These are phyloP conservation scores for Condylura cristata DNA, from an alignment of 2,113 vertebrate genomes.

Conservation along the genomic window DNA sequence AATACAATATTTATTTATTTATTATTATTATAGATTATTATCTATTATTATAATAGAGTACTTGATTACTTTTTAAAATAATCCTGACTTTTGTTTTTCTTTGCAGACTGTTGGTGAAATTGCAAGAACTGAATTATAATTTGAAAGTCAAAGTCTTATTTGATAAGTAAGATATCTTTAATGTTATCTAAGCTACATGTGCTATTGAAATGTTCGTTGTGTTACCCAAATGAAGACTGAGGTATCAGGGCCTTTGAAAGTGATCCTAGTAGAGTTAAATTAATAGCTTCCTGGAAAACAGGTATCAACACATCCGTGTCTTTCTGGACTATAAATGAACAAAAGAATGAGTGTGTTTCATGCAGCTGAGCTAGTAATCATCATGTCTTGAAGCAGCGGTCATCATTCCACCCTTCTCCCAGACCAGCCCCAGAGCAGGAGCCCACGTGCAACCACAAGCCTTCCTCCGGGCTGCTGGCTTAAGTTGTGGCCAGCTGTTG, in stretches of 20 bases:
- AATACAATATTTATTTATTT: no score
- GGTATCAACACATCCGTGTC: background rate
- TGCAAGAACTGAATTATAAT: constrained; percentile 97
- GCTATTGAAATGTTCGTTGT: background rate
- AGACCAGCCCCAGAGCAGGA: background rate
- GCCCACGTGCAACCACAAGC: background rate
- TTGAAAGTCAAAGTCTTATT: constrained; percentile 96
- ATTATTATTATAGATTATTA: no score
- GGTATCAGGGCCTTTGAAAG: no score
- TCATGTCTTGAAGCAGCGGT: background rate
- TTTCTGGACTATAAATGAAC: background rate
- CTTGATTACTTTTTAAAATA: background rate
- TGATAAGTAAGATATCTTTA: constrained; percentile 93
- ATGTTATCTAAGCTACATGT: background rate
- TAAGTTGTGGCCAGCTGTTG: background rate
- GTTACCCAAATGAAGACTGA: background rate
- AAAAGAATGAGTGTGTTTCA: background rate
- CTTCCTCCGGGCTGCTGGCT: background rate
- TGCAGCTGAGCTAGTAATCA: background rate
- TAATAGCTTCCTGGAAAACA: background rate
- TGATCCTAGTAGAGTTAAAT: background rate
- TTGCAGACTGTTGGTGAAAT: constrained; percentile 94
- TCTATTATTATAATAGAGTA: no score
- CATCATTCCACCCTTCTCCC: background rate
- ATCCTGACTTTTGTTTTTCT: constrained; percentile 50